A percentile compares a stretch with the other conserved stretches of the same genome.
Evolutionary conservation across 2,797 vertebrate species (phyloP).

Genomic region (Tolypeutes matacus): DNA sequence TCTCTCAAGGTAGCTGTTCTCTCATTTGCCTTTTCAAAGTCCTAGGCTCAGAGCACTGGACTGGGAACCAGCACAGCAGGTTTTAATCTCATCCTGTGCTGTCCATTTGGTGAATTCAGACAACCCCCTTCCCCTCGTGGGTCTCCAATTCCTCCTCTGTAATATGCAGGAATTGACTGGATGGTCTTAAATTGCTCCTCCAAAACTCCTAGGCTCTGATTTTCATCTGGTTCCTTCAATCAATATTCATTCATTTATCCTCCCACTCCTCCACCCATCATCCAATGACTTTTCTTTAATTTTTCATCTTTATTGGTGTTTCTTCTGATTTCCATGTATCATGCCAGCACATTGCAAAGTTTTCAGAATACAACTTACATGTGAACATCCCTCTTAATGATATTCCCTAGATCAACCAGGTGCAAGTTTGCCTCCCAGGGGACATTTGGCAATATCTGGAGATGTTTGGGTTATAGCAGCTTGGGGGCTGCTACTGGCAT

Average conservation of each 20-base stretch:
- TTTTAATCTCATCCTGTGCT: background rate
- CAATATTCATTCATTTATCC: no score
- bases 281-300: background rate
- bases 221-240: background rate
- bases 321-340: background rate
- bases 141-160: background rate
- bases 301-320: background rate
- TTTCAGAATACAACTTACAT: background rate
- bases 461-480: background rate
- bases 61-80: background rate
- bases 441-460: background rate
- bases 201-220: background rate
- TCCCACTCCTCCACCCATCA: background rate
- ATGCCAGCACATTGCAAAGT: fast-evolving
- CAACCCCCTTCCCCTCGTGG: background rate
- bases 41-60: background rate
- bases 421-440: background rate
- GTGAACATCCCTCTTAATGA: background rate
- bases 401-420: background rate
- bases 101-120: background rate
- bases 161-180: background rate
- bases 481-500: background rate
- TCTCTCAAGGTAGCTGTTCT: background rate
- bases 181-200: background rate
- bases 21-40: background rate